Conservation (phyloP, 2,888 invertebrate species). For the Scaeva pyrastri region DNA sequence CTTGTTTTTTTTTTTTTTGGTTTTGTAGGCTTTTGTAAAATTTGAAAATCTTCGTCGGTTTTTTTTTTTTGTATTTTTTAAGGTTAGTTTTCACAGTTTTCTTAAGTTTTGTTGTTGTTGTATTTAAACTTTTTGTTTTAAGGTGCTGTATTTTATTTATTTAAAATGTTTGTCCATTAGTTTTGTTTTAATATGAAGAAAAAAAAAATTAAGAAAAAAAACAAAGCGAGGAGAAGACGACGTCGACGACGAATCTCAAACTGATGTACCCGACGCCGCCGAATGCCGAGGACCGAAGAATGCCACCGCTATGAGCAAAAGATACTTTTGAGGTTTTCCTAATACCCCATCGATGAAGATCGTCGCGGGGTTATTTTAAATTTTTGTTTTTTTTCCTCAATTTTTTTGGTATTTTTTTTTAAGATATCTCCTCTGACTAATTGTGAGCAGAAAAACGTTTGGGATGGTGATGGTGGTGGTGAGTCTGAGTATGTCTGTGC, state of each 20-base stretch:
- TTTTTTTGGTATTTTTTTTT: constrained; percentile 34
- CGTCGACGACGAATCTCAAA: constrained; percentile 66
- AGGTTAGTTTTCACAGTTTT: constrained; percentile 39
- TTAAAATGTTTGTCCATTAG: constrained; percentile 64
- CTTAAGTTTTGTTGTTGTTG: constrained; percentile 17
- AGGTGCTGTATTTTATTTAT: constrained; percentile 48
- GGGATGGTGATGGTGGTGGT: constrained; percentile 44
- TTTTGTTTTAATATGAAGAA: constrained; percentile 29
- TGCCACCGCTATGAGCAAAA: constrained; percentile 71
- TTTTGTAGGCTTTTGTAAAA: constrained; percentile 12
- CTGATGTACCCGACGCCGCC: constrained; percentile 72
- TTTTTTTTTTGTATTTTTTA: constrained; percentile 5
- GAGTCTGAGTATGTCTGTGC: constrained; percentile 42
- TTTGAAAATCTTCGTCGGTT: not conserved
- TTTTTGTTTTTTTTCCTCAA: constrained; percentile 10
- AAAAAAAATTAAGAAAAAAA: constrained; percentile 14
- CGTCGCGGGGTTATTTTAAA: constrained; percentile 50
- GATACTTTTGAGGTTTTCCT: constrained; percentile 73
- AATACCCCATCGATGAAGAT: constrained; percentile 72
- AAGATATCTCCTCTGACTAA: constrained; percentile 71
- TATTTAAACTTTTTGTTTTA: constrained; percentile 44
- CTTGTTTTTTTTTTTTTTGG: constrained; percentile 12
- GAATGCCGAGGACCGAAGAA: constrained; percentile 69
- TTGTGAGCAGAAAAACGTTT: constrained; percentile 63
- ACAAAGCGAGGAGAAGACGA: constrained; percentile 51